phyloP scores from a whole-genome alignment of 1,140 invertebrate species.

The Drosophila nigrodunni region DNA sequence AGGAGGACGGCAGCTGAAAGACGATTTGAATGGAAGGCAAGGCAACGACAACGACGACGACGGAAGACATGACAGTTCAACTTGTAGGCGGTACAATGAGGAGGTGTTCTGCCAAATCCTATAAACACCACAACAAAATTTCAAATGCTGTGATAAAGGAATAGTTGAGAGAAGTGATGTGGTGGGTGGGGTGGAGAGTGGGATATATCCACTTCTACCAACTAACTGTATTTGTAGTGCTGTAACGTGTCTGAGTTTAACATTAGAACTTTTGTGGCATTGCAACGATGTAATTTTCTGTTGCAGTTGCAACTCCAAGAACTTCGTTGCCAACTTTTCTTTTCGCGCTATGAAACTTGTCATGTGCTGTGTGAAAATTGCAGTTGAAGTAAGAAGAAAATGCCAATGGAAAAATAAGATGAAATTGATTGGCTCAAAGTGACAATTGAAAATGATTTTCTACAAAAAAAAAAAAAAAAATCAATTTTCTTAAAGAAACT shows the following conservation, averaged over 20 bases:
- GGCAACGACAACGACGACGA: neutral
- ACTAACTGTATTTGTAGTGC: neutral
- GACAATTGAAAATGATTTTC: neutral
- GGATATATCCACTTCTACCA: too few relatives aligned
- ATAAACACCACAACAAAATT: constrained; percentile 53
- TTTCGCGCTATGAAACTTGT: constrained; percentile 14
- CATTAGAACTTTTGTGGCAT: constrained; percentile 42
- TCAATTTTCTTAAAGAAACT: too few relatives aligned
- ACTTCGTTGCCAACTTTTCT: constrained; percentile 7
- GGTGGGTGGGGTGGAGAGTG: too few relatives aligned
- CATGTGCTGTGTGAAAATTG: constrained; percentile 9
- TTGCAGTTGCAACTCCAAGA: constrained; percentile 9
- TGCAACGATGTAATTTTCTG: neutral
- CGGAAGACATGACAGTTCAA: constrained; percentile 59
- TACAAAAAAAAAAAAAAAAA: neutral
- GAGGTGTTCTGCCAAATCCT: constrained; percentile 48
- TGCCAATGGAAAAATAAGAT: constrained; percentile 15
- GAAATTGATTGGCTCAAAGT: constrained; percentile 15
- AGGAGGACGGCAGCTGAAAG: constrained; percentile 38
- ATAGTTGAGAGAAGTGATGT: neutral
- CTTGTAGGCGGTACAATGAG: constrained; percentile 27
- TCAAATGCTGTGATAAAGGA: constrained; percentile 4
- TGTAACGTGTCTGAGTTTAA: constrained; percentile 60
- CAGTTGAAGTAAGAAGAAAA: constrained; percentile 1
- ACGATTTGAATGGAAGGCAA: constrained; percentile 36